These are phyloP conservation scores for Protobothrops flavoviridis DNA, from an alignment of 2,113 vertebrate genomes.

Conservation along the genomic window DNA sequence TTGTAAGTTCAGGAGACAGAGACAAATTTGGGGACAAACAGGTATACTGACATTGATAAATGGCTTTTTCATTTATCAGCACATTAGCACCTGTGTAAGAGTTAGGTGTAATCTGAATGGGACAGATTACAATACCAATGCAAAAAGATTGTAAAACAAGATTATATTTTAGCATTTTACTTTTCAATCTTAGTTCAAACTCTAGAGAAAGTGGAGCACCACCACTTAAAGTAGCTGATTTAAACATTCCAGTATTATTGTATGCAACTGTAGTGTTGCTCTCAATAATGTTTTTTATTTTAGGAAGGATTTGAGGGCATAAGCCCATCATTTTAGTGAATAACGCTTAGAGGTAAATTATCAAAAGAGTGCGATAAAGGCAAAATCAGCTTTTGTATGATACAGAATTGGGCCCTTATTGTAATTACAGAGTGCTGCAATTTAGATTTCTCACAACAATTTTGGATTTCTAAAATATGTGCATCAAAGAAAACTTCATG, in stretches of 20 bases:
- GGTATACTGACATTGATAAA: neutral
- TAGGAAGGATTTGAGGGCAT: neutral
- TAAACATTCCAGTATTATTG: neutral
- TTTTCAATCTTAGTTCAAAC: neutral
- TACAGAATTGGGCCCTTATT: neutral
- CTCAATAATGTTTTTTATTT: neutral
- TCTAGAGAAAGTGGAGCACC: neutral
- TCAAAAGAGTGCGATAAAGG: neutral
- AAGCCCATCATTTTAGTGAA: neutral
- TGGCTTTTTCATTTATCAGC: neutral
- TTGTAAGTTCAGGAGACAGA: neutral
- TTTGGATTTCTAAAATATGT: neutral
- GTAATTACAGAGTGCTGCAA: neutral
- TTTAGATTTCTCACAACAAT: neutral
- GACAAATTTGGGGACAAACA: neutral
- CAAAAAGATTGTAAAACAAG: neutral
- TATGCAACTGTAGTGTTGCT: neutral
- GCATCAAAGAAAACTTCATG: neutral
- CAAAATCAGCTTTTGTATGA: neutral
- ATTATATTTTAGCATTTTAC: neutral
- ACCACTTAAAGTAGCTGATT: neutral
- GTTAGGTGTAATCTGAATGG: neutral
- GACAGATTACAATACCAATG: neutral
- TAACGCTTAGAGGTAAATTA: neutral
- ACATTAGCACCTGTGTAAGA: neutral